Evolutionary conservation across 1,140 invertebrate species (phyloP).

Genomic region (Lucilia cuprina): DNA sequence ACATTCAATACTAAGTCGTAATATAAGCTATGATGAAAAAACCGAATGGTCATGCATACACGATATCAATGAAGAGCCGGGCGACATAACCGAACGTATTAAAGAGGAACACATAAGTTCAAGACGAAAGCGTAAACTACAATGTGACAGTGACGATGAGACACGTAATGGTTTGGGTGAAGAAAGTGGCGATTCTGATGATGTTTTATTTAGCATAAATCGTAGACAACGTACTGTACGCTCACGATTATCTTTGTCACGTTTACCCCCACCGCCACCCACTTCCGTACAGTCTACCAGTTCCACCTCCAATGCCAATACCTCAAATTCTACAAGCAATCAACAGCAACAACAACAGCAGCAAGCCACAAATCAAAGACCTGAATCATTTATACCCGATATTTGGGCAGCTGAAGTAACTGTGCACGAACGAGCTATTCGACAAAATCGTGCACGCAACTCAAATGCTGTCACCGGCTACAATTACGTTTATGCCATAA

Average conservation of each 20-base stretch:
- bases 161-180: background rate
- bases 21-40: slow-evolving; percentile 83
- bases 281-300: background rate
- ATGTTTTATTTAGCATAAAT: slow-evolving; percentile 37
- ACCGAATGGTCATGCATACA: slow-evolving; percentile 95
- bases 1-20: slow-evolving; percentile 87
- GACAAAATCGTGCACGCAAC: slow-evolving; percentile 49
- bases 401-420: slow-evolving; percentile 62
- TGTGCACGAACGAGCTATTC: slow-evolving; percentile 54
- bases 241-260: slow-evolving; percentile 13
- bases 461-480: slow-evolving; percentile 51
- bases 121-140: slow-evolving; percentile 36
- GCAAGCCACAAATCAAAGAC: slow-evolving; percentile 33
- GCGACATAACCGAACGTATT: slow-evolving; percentile 59
- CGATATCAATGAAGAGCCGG: slow-evolving; percentile 71
- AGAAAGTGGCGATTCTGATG: slow-evolving; percentile 32
- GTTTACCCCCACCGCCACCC: slow-evolving; percentile 17
- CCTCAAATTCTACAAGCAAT: background rate
- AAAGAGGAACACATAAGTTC: slow-evolving; percentile 45
- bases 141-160: slow-evolving; percentile 29
- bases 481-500: slow-evolving; percentile 60
- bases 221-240: slow-evolving; percentile 26
- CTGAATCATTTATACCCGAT: slow-evolving; percentile 52
- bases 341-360: background rate
- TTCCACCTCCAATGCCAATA: slow-evolving; percentile 17